These are phyloP conservation scores for Turritopsis rubra DNA, from an alignment of 30 jellyfish, hydroid and myxozoan genomes.

Conservation along the genomic window DNA sequence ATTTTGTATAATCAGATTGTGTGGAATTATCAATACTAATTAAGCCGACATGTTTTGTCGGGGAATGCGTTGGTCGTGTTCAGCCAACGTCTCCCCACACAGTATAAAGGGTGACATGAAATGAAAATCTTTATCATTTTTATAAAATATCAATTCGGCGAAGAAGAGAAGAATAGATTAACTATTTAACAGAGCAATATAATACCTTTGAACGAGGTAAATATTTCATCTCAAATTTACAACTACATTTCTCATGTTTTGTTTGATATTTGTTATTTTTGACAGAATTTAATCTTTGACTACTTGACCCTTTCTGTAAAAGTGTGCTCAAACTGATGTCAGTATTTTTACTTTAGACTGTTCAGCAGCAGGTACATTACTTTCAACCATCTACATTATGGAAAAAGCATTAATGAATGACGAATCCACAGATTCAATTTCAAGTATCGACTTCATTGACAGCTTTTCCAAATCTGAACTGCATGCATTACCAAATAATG, in stretches of 20 bases:
- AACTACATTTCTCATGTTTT: background rate
- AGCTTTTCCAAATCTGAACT: background rate
- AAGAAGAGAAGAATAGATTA: background rate
- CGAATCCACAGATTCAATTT: background rate
- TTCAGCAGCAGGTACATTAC: no score
- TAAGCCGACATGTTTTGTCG: background rate
- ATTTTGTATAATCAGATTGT: background rate
- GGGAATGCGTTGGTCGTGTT: background rate
- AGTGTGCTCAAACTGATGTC: no score
- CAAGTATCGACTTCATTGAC: background rate
- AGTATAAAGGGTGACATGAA: background rate
- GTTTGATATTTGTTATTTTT: no score
- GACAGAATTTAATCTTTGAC: no score
- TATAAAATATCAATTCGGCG: background rate
- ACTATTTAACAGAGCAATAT: no score
- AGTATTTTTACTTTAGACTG: no score
- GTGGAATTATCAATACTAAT: background rate
- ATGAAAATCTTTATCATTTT: background rate
- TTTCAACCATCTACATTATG: no score
- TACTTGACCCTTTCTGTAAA: no score
- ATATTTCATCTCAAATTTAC: background rate
- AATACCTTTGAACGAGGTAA: background rate
- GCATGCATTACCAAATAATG: background rate
- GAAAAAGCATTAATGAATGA: background rate
- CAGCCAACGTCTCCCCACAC: background rate